phyloP scores from a whole-genome alignment of 2,113 vertebrate species.

The Ibidorhyncha struthersii region DNA sequence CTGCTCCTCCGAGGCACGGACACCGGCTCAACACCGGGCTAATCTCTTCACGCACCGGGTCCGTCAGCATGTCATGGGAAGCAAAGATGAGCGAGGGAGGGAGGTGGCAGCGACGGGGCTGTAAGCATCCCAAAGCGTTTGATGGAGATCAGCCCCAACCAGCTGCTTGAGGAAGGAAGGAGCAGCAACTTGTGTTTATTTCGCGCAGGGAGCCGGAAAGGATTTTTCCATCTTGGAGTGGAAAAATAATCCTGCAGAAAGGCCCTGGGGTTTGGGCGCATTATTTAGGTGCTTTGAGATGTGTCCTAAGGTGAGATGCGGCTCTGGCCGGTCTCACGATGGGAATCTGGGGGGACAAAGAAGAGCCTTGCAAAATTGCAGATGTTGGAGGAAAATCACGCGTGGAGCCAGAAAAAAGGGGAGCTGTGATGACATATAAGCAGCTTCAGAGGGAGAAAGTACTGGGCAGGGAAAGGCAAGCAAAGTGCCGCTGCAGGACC shows the following conservation, averaged over 20 bases:
- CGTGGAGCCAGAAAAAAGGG: background rate
- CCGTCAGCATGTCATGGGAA: background rate
- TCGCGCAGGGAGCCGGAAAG: background rate
- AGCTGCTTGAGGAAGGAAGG: background rate
- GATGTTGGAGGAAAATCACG: slow-evolving; percentile 3
- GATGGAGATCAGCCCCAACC: slow-evolving; percentile 23
- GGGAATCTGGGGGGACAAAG: background rate
- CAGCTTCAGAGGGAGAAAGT: background rate
- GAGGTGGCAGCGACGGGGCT: background rate
- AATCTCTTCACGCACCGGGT: slow-evolving; percentile 62
- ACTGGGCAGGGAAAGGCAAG: background rate
- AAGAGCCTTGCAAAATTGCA: background rate
- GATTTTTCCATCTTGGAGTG: background rate
- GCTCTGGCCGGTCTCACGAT: background rate
- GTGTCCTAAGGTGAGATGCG: background rate
- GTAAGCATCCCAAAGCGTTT: slow-evolving; percentile 24
- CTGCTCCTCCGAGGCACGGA: slow-evolving; percentile 44
- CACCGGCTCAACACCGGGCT: slow-evolving; percentile 17
- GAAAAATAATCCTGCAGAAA: background rate
- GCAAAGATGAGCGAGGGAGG: background rate
- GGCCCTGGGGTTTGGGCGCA: background rate
- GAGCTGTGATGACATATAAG: background rate
- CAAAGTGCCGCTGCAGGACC: background rate
- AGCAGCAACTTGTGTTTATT: background rate
- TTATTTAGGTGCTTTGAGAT: background rate